phyloP scores from a whole-genome alignment of 1,140 invertebrate species.

The Steinernema feltiae region DNA sequence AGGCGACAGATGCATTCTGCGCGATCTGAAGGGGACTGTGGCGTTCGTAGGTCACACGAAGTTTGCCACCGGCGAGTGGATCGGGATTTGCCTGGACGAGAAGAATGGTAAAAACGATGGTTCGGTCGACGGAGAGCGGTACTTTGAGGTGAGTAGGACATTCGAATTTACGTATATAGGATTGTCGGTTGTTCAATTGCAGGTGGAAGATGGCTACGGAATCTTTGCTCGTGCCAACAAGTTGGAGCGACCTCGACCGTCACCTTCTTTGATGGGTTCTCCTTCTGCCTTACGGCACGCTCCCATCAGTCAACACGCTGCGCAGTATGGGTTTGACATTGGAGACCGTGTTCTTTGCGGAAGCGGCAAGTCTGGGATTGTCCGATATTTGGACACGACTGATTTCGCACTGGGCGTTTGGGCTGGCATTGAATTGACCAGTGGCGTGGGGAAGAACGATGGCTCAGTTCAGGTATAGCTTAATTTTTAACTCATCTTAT shows the following conservation, averaged over 20 bases:
- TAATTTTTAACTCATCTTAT: conserved; percentile 9
- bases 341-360: conserved; percentile 48
- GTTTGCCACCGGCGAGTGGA: too few species aligned
- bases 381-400: conserved; percentile 39
- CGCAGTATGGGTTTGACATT: conserved; percentile 60
- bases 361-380: conserved; percentile 62
- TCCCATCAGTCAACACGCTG: background rate
- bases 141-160: too few species aligned
- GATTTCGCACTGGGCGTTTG: conserved; percentile 62
- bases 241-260: background rate
- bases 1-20: too few species aligned
- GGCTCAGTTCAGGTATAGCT: conserved; percentile 56
- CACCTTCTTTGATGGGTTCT: too few species aligned
- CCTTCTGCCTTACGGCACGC: background rate
- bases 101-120: too few species aligned
- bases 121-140: too few species aligned
- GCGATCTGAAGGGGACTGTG: too few species aligned
- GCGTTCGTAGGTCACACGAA: too few species aligned
- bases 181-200: too few species aligned
- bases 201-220: too few species aligned
- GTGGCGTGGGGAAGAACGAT: conserved; percentile 59
- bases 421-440: conserved; percentile 62
- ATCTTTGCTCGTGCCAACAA: background rate
- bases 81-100: too few species aligned
- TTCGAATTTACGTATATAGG: too few species aligned